phyloP scores from a whole-genome alignment of 2,797 vertebrate genomes.

The Parambassis ranga region DNA sequence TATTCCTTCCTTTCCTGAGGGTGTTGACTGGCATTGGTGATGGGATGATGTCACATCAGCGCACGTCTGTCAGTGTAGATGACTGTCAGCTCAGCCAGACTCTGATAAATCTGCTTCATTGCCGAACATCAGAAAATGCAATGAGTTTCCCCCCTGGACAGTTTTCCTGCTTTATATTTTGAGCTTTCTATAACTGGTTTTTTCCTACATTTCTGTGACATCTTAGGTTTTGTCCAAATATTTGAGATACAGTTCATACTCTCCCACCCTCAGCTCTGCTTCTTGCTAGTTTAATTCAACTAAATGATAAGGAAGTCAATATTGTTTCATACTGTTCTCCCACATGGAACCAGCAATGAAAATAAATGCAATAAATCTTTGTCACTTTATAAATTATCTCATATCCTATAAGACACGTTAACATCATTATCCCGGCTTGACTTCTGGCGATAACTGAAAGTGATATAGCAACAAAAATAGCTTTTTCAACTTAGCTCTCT shows the following conservation, averaged over 20 bases:
- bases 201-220: background rate
- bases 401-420: conserved; percentile 18
- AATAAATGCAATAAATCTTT: conserved; percentile 18
- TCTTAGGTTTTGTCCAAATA: no score
- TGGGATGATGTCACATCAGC: conserved; percentile 57
- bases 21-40: conserved; percentile 55
- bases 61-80: conserved; percentile 54
- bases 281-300: background rate
- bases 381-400: conserved; percentile 16
- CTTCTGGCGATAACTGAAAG: conserved; percentile 16
- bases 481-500: conserved; percentile 1
- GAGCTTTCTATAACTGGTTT: conserved; percentile 8
- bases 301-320: conserved; percentile 1
- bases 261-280: background rate
- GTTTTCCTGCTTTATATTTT: conserved; percentile 18
- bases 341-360: background rate
- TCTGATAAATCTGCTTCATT: conserved; percentile 49
- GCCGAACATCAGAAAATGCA: conserved; percentile 38
- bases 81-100: conserved; percentile 55
- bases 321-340: conserved; percentile 5
- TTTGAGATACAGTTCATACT: background rate
- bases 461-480: background rate
- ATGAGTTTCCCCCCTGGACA: conserved; percentile 29
- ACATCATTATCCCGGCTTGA: conserved; percentile 15
- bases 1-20: conserved; percentile 49